A percentile compares a stretch with the other conserved stretches of the same genome.
Evolutionary conservation across 2,113 vertebrate genomes (phyloP).

Genomic region (Mesembrinibis cayennensis): DNA sequence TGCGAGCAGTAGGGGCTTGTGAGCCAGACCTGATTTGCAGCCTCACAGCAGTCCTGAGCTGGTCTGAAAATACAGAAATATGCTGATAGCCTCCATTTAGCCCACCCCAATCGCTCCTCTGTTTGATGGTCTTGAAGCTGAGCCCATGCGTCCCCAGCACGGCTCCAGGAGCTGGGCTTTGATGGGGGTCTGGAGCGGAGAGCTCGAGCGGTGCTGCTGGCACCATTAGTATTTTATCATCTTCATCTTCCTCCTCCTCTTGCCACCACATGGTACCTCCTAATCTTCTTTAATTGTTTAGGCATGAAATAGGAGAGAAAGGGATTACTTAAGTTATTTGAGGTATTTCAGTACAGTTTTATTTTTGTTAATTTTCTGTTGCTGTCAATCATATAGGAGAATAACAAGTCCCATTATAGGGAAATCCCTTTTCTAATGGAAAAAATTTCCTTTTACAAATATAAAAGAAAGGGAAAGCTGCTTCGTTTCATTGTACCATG

Average conservation of each 20-base stretch:
- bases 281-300: neutral
- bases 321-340: neutral
- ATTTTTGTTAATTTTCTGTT: neutral
- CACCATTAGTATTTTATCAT: neutral
- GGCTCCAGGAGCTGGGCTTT: neutral
- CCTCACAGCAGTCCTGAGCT: neutral
- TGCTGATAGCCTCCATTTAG: rapidly evolving
- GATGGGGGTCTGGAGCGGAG: rapidly evolving
- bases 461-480: neutral
- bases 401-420: neutral
- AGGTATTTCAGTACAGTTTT: neutral
- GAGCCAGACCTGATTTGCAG: neutral
- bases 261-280: neutral
- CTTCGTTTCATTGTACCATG: neutral
- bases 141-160: neutral
- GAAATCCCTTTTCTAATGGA: neutral
- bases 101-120: neutral
- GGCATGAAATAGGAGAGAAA: neutral
- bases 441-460: neutral
- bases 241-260: neutral
- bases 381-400: rapidly evolving
- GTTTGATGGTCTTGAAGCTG: neutral
- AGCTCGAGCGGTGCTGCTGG: rapidly evolving
- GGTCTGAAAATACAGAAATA: neutral
- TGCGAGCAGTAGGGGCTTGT: rapidly evolving